Conservation (phyloP, 2,113 vertebrate genomes). For the Plecotus auritus region DNA sequence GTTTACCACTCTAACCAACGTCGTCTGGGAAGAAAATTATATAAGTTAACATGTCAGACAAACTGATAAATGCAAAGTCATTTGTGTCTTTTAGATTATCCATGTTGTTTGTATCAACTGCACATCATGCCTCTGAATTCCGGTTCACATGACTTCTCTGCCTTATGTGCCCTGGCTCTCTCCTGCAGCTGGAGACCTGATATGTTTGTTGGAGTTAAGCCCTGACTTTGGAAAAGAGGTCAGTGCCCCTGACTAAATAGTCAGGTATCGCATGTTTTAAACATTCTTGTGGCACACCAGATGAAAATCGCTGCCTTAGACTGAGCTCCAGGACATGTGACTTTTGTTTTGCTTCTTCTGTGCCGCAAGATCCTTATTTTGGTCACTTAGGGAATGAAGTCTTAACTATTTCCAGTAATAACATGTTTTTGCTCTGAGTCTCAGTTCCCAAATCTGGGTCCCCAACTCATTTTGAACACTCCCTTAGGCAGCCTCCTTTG, state of each 20-base stretch:
- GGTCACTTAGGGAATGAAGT: background rate
- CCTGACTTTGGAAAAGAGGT: background rate
- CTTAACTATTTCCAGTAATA: background rate
- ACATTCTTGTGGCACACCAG: background rate
- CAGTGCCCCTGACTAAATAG: background rate
- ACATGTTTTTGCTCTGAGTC: background rate
- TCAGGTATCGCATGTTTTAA: background rate
- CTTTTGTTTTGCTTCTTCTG: background rate
- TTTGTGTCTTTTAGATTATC: background rate
- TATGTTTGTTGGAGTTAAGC: background rate
- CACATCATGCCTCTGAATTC: background rate
- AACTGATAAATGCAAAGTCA: background rate
- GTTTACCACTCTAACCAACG: background rate
- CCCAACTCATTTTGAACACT: background rate
- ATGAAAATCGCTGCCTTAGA: background rate
- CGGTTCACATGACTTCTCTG: background rate
- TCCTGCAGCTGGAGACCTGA: background rate
- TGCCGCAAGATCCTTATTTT: background rate
- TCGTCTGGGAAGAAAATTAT: background rate
- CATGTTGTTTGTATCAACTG: background rate
- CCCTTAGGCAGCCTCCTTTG: background rate
- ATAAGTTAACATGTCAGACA: background rate
- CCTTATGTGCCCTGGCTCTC: background rate
- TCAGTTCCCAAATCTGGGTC: background rate
- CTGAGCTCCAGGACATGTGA: background rate